Conservation (phyloP, 2,113 vertebrate species). For the Chaenocephalus aceratus region DNA sequence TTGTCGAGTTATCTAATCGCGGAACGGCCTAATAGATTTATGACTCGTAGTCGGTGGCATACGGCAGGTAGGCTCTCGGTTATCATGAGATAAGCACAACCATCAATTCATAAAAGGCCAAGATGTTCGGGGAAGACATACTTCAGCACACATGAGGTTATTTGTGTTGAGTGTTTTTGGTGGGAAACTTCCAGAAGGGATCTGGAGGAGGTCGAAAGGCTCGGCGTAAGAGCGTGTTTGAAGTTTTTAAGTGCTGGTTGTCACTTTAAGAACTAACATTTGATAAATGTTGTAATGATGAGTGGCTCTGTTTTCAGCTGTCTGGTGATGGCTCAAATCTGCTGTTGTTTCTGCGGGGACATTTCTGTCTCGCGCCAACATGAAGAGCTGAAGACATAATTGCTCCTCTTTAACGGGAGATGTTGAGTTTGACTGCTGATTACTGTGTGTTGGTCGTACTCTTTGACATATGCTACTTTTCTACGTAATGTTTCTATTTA, state of each 20-base stretch:
- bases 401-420: constrained; percentile 49
- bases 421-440: constrained; percentile 58
- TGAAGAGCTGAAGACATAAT: background rate
- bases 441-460: background rate
- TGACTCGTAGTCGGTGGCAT: constrained; percentile 59
- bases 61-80: constrained; percentile 63
- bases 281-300: constrained; percentile 67
- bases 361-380: constrained; percentile 23
- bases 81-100: constrained; percentile 55
- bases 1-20: constrained; percentile 32
- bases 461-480: background rate
- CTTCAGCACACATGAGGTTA: constrained; percentile 19
- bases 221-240: constrained; percentile 51
- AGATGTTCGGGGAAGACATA: background rate
- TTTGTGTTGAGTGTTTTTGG: constrained; percentile 44
- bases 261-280: constrained; percentile 48
- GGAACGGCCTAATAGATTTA: constrained; percentile 65
- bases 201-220: constrained; percentile 45
- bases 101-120: constrained; percentile 68
- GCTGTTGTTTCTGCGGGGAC: constrained; percentile 15
- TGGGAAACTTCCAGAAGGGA: constrained; percentile 41
- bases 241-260: constrained; percentile 71
- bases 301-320: constrained; percentile 49
- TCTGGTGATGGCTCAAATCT: constrained; percentile 40
- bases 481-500: background rate